phyloP scores from a whole-genome alignment of 2,888 invertebrate species.

The Psococerastis gibbosa region DNA sequence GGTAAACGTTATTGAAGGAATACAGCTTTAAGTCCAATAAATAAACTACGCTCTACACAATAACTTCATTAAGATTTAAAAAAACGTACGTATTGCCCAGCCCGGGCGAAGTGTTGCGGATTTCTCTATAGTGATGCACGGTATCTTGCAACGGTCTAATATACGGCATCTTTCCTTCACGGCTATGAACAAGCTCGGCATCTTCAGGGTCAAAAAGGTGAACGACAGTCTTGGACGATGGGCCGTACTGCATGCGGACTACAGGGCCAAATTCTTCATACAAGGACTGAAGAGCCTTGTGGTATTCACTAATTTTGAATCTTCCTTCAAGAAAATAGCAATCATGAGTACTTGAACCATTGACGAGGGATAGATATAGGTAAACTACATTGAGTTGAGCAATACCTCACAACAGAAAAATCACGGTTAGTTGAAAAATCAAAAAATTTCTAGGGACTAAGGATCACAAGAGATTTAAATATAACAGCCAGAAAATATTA shows the following conservation, averaged over 20 bases:
- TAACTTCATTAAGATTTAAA: constrained; percentile 8
- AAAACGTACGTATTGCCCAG: constrained; percentile 31
- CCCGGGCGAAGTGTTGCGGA: constrained; percentile 29
- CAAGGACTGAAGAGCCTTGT: constrained; percentile 25
- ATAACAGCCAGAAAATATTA: too few species aligned
- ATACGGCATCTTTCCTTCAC: constrained; percentile 30
- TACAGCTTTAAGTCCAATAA: too few species aligned
- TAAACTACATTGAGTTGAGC: too few species aligned
- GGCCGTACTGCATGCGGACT: constrained; percentile 27
- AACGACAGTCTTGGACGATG: constrained; percentile 23
- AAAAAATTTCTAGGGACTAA: too few species aligned
- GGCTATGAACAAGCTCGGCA: constrained; percentile 26
- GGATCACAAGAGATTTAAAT: too few species aligned
- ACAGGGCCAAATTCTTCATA: constrained; percentile 29
- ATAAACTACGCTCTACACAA: too few species aligned
- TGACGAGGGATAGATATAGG: too few species aligned
- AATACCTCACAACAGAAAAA: not conserved
- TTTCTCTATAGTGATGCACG: constrained; percentile 27
- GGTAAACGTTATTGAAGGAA: too few species aligned
- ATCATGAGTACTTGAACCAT: too few species aligned
- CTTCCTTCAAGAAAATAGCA: constrained; percentile 18
- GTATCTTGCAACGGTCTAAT: constrained; percentile 32
- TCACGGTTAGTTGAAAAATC: not conserved
- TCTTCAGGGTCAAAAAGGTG: constrained; percentile 33
- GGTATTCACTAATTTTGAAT: constrained; percentile 22